These are phyloP conservation scores for Oreochromis spilurus DNA, from an alignment of 2,113 vertebrate species.

Conservation along the genomic window DNA sequence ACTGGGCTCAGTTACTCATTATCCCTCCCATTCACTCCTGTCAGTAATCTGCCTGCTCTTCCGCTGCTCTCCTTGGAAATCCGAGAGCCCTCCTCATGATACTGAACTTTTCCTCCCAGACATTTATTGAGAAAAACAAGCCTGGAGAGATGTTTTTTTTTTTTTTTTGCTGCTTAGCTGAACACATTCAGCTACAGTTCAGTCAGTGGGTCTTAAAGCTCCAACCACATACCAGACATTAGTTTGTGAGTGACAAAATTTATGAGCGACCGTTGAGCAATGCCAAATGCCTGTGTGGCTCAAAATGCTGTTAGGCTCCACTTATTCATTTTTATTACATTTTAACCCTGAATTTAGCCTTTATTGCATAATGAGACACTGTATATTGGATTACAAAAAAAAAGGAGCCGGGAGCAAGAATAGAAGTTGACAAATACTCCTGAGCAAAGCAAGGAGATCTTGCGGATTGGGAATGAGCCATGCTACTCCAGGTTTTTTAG, in stretches of 20 bases:
- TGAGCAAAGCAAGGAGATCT: conserved; percentile 13
- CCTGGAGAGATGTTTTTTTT: neutral
- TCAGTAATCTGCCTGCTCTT: neutral
- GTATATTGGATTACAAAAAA: neutral
- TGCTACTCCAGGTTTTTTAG: neutral
- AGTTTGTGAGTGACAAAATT: conserved; percentile 11
- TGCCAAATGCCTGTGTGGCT: conserved; percentile 2
- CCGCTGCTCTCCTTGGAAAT: conserved; percentile 2
- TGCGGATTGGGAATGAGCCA: conserved; percentile 7
- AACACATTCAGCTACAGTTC: conserved; percentile 2
- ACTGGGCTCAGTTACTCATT: conserved; percentile 15
- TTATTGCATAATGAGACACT: conserved; percentile 7
- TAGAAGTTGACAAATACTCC: neutral
- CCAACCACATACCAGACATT: conserved; percentile 23
- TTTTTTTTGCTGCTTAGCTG: neutral
- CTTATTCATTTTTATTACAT: conserved; percentile 14
- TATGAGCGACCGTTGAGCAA: neutral
- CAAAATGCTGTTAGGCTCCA: neutral
- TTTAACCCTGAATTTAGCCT: neutral
- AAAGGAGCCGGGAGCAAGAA: neutral
- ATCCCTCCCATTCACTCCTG: neutral
- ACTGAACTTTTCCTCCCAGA: conserved; percentile 4
- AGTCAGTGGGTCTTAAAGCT: conserved; percentile 1
- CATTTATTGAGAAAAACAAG: neutral
- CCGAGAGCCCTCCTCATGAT: neutral